A percentile compares a stretch with the other conserved stretches of the same genome.
These are phyloP conservation scores for Tor tambroides DNA, from an alignment of 2,113 vertebrate genomes.

Conservation along the genomic window DNA sequence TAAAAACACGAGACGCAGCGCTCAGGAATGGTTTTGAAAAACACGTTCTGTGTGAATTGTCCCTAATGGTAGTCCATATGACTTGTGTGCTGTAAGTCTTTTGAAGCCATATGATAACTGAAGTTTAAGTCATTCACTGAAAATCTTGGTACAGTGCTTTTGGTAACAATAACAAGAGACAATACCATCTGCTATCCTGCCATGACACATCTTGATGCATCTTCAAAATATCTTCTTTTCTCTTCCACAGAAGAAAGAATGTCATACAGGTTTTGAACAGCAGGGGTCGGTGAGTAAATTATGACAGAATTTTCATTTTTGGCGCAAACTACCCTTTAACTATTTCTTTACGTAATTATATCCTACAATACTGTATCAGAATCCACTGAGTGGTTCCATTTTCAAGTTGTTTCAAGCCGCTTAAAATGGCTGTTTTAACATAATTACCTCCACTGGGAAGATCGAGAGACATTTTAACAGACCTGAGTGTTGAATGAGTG, in stretches of 20 bases:
- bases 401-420: neutral
- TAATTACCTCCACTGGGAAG: slow-evolving; percentile 23
- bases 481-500: slow-evolving; percentile 21
- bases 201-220: neutral
- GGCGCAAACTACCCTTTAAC: neutral
- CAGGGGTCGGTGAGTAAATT: neutral
- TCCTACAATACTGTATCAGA: neutral
- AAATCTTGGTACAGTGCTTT: neutral
- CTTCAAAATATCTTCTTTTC: neutral
- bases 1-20: too few species aligned
- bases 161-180: neutral
- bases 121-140: neutral
- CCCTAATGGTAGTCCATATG: neutral
- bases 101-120: neutral
- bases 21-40: neutral
- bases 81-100: neutral
- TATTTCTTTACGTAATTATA: neutral
- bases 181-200: neutral
- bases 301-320: neutral
- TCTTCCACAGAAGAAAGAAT: neutral
- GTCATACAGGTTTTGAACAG: neutral
- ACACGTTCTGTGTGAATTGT: neutral
- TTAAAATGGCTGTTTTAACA: slow-evolving; percentile 25
- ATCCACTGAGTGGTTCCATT: neutral
- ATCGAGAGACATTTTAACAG: neutral